Percentiles rank a stretch among this genome's conserved stretches.
phyloP scores from a whole-genome alignment of 2,888 invertebrate genomes.

The Lissocephala sabroskyi region DNA sequence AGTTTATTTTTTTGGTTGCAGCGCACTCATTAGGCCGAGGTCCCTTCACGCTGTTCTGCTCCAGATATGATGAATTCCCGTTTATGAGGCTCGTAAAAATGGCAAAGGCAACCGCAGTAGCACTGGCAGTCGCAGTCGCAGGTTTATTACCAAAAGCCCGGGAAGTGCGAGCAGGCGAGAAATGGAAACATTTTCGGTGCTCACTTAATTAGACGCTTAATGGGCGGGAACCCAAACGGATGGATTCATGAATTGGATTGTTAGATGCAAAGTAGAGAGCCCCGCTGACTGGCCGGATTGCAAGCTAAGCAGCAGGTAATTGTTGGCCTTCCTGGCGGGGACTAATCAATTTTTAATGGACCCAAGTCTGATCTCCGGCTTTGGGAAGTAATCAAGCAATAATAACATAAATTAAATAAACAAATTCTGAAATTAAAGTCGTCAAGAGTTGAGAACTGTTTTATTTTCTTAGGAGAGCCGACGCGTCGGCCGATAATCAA shows the following conservation, averaged over 20 bases:
- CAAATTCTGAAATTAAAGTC: constrained; percentile 34
- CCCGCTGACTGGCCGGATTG: too few relatives aligned
- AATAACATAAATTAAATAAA: constrained; percentile 64
- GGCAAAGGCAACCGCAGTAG: constrained; percentile 9
- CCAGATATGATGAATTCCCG: constrained; percentile 58
- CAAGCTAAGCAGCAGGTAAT: too few relatives aligned
- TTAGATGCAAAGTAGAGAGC: too few relatives aligned
- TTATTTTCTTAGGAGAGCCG: constrained; percentile 49
- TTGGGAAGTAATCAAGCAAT: constrained; percentile 58
- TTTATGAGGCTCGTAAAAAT: constrained; percentile 47
- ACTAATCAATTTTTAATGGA: constrained; percentile 56
- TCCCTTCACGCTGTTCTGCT: constrained; percentile 25
- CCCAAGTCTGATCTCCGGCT: constrained; percentile 12
- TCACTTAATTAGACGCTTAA: constrained; percentile 40
- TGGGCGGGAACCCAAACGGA: too few relatives aligned
- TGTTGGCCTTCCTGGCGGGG: constrained; percentile 21
- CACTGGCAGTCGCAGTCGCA: background rate
- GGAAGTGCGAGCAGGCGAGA: too few relatives aligned
- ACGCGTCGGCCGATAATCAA: constrained; percentile 3
- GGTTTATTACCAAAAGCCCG: background rate
- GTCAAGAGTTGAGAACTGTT: constrained; percentile 25
- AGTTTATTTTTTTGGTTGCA: constrained; percentile 25
- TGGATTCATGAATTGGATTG: too few relatives aligned
- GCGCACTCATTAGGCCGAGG: constrained; percentile 31
- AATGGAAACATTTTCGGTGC: background rate